Evolutionary conservation across 92 coral and sea anemone species (phyloP).

Genomic region (Isaurus tuberculatus): DNA sequence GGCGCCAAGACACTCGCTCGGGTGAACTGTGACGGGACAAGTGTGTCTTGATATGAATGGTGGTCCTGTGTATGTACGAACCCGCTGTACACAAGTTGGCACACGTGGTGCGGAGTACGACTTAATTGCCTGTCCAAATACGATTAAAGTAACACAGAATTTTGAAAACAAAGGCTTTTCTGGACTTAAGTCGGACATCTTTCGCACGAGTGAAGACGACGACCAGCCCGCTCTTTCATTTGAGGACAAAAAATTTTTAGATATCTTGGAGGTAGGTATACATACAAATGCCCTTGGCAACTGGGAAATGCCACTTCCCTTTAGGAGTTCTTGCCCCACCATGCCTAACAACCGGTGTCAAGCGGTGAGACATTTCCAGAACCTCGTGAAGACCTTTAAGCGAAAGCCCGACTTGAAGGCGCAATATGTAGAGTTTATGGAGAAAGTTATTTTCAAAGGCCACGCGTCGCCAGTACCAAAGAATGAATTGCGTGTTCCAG

Average conservation of each 20-base stretch:
- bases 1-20: not conserved
- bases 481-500: not conserved
- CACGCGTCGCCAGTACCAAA: not conserved
- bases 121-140: too few relatives aligned
- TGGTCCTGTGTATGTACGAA: not conserved
- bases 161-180: too few relatives aligned
- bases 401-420: not conserved
- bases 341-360: not conserved
- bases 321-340: too few relatives aligned
- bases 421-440: not conserved
- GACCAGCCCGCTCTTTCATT: too few relatives aligned
- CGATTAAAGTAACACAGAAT: too few relatives aligned
- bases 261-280: too few relatives aligned
- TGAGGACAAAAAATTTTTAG: too few relatives aligned
- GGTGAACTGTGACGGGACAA: not conserved
- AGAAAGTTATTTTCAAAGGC: not conserved
- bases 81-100: not conserved
- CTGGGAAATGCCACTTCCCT: too few relatives aligned
- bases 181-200: too few relatives aligned
- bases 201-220: too few relatives aligned
- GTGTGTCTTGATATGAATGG: not conserved
- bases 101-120: too few relatives aligned
- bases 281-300: too few relatives aligned
- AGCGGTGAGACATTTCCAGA: not conserved
- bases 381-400: not conserved